Percentiles rank a stretch among this genome's conserved stretches.
phyloP scores from a whole-genome alignment of 35 echinoderm and acorn worm species.

The Eucidaris tribuloides region DNA sequence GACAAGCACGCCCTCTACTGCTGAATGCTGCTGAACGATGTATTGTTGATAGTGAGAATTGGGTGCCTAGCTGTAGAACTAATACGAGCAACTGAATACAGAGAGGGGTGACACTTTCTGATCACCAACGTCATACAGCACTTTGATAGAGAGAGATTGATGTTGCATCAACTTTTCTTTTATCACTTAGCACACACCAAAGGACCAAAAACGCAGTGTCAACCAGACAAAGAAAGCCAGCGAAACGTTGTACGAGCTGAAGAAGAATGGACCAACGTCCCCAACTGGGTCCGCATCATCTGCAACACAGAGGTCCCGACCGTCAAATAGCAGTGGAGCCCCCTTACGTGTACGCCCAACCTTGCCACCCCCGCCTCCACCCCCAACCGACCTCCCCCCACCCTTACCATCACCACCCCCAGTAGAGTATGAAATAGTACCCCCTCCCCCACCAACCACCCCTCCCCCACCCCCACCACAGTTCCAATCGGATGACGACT shows the following conservation, averaged over 20 bases:
- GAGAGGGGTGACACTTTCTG: too few species aligned
- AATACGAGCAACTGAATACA: too few species aligned
- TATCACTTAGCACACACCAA: slow-evolving; percentile 74
- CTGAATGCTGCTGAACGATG: too few species aligned
- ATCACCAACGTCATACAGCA: too few species aligned
- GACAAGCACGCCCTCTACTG: too few species aligned
- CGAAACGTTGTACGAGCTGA: slow-evolving; percentile 65
- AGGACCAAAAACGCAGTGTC: slow-evolving; percentile 78
- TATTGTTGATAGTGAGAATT: too few species aligned
- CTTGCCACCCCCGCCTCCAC: slow-evolving; percentile 10
- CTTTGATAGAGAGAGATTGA: not conserved
- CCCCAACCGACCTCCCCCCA: not conserved
- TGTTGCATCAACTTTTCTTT: not conserved
- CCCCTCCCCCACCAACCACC: slow-evolving; percentile 10
- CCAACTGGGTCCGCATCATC: not conserved
- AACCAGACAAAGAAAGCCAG: slow-evolving; percentile 86
- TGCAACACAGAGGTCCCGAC: too few species aligned
- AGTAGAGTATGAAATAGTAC: not conserved
- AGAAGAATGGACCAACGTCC: slow-evolving; percentile 34
- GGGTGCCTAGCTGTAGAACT: too few species aligned
- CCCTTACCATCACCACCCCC: slow-evolving; percentile 7
- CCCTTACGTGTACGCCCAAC: not conserved
- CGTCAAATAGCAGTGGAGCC: too few species aligned
- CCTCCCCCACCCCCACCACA: slow-evolving; percentile 35
- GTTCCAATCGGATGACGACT: slow-evolving; percentile 16